Conservation (phyloP, 1,140 invertebrate genomes). For the Ditylenchus dipsaci region DNA sequence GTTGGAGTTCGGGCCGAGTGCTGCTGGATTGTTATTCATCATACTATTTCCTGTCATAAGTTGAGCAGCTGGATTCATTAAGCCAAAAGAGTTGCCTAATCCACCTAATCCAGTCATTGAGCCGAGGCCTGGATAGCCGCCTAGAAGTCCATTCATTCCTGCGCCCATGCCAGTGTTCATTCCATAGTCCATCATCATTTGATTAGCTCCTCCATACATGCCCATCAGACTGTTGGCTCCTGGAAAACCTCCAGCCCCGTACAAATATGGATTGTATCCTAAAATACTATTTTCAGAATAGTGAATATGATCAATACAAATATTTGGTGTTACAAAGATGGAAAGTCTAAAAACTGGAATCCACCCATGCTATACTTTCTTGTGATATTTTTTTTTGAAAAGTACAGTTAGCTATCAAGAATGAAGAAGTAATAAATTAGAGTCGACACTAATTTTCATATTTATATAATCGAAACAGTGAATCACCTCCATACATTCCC, state of each 20-base stretch:
- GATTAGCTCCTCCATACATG: conserved; percentile 1
- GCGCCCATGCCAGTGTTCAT: neutral
- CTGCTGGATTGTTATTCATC: neutral
- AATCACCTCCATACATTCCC: neutral
- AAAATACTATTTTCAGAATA: no score
- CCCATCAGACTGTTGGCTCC: no score
- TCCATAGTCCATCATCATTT: conserved; percentile 7
- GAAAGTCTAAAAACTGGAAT: no score
- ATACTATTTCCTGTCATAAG: neutral
- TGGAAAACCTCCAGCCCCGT: neutral
- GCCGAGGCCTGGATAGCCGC: neutral
- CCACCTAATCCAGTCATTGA: neutral
- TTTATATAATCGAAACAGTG: no score
- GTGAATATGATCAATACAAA: no score
- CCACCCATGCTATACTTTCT: no score
- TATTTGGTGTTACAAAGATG: no score
- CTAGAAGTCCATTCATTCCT: conserved; percentile 3
- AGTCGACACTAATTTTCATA: no score
- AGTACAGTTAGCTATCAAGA: no score
- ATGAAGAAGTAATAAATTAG: no score
- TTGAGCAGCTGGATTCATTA: neutral
- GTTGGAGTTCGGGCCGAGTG: neutral
- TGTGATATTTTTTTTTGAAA: no score
- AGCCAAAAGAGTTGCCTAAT: neutral
- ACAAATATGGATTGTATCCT: neutral